Evolutionary conservation across 1,140 invertebrate genomes (phyloP), one percentile per base, ranked within the genome.

Genomic region (Trypoxylus dichotomus): DNA sequence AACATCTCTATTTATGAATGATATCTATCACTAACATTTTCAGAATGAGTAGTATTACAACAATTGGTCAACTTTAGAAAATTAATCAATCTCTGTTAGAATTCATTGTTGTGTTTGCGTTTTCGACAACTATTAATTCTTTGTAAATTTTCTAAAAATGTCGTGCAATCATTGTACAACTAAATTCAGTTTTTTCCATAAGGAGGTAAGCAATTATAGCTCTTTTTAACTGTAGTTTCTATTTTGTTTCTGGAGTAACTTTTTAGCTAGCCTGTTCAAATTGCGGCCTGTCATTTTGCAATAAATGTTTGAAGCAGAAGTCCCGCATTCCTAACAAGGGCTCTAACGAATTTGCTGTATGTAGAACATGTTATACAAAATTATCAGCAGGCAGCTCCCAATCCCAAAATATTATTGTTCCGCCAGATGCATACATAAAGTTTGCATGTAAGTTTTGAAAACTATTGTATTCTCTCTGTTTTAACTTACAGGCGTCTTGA

Each of bases 201-300:
- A 89, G 77, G 88, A 89, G 83, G 88, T 88, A 85, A 84, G 72
- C 75, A 74, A 73, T 78, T 41, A 11, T 43, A 60, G 27, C 47
- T 73, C 58, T 73, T 27, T n/a, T 1, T 74, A 54, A 21, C 54
- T 73, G 15, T n/a, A 21, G n/a, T 32, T 73, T n/a, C 68, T 72
- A 78, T 47, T 21, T 54, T n/a, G n/a, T 74, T 29, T 71, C 21
- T 76, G 63, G 43, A 63, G 24, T 27, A 63, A 78, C 47, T 1
- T 82, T 84, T 73, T 79, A 90, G 91, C 87, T 89, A 86, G 91
- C 90, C 2, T 92, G 91, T 83, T 88, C 90, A 32, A 87, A 87
- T 81, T 92, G 91, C 84, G 90, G 90, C 27, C 89, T 91, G 82
- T 90, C 90, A 79, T 91, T 89, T 81, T 92, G 91, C 82, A 88